A percentile compares a stretch with the other conserved stretches of the same genome.
phyloP scores from a whole-genome alignment of 2,797 vertebrate genomes.

The Pipistrellus pipistrellus region DNA sequence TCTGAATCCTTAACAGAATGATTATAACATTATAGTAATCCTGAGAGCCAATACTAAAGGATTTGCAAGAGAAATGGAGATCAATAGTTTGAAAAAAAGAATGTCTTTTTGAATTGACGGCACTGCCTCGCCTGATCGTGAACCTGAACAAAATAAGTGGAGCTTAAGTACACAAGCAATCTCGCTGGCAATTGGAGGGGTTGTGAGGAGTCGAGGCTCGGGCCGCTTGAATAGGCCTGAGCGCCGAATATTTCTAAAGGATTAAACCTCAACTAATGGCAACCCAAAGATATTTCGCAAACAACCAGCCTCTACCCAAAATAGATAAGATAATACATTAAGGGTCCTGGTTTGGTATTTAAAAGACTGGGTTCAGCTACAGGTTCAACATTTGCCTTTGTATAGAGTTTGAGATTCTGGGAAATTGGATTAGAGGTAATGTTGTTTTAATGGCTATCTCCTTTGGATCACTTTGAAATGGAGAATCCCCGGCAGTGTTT shows the following conservation, averaged over 20 bases:
- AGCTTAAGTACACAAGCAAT: slow-evolving; percentile 88
- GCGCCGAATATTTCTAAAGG: slow-evolving; percentile 87
- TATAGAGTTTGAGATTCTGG: slow-evolving; percentile 88
- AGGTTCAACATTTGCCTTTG: slow-evolving; percentile 88
- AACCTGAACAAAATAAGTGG: slow-evolving; percentile 90
- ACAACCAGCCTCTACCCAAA: slow-evolving; percentile 77
- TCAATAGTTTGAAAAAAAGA: slow-evolving; percentile 93
- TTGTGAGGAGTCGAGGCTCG: slow-evolving; percentile 77
- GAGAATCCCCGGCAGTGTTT: slow-evolving; percentile 86
- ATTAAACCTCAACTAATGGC: slow-evolving; percentile 90
- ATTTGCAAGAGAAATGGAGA: slow-evolving; percentile 92
- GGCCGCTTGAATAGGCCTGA: slow-evolving; percentile 83
- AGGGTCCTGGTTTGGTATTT: slow-evolving; percentile 82
- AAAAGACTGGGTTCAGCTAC: slow-evolving; percentile 82
- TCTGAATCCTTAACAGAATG: slow-evolving; percentile 91
- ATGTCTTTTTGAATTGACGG: slow-evolving; percentile 91
- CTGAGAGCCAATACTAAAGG: slow-evolving; percentile 94
- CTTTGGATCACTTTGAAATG: slow-evolving; percentile 88
- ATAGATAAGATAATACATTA: slow-evolving; percentile 86
- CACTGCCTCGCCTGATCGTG: slow-evolving; percentile 89
- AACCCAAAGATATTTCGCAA: slow-evolving; percentile 89
- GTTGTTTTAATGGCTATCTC: slow-evolving; percentile 88
- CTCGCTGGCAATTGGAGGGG: slow-evolving; percentile 67
- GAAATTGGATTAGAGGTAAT: slow-evolving; percentile 89
- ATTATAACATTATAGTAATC: slow-evolving; percentile 95